Evolutionary conservation across 2,888 invertebrate species (phyloP).

Genomic region (Apocheima hispidaria): DNA sequence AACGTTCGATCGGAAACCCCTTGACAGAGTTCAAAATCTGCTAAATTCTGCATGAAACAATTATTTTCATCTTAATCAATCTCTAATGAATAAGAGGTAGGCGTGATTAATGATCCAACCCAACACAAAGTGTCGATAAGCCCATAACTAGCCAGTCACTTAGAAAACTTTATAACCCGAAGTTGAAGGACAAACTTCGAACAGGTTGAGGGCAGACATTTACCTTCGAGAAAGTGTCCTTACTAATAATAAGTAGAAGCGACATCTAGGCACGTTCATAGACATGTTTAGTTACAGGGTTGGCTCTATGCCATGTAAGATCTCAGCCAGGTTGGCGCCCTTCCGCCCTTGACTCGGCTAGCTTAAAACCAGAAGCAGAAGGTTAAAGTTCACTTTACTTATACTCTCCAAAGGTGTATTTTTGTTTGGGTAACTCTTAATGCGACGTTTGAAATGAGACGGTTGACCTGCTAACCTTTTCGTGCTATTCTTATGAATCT

Average conservation of each 20-base stretch:
- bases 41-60: background rate
- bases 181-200: slow-evolving; percentile 29
- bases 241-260: slow-evolving; percentile 30
- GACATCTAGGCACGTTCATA: slow-evolving; percentile 24
- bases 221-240: slow-evolving; percentile 28
- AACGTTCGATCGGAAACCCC: no score
- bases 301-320: slow-evolving; percentile 41
- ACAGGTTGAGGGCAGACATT: slow-evolving; percentile 45
- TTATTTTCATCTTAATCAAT: slow-evolving; percentile 23
- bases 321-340: slow-evolving; percentile 43
- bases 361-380: slow-evolving; percentile 32
- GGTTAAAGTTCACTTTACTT: slow-evolving; percentile 27
- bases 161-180: slow-evolving; percentile 27
- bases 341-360: slow-evolving; percentile 40
- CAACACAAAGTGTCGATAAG: slow-evolving; percentile 23
- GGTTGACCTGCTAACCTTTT: slow-evolving; percentile 30
- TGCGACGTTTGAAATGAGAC: slow-evolving; percentile 21
- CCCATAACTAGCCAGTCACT: slow-evolving; percentile 20
- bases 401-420: slow-evolving; percentile 5
- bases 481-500: slow-evolving; percentile 30
- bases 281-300: slow-evolving; percentile 28
- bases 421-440: slow-evolving; percentile 25
- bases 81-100: slow-evolving; percentile 16
- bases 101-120: slow-evolving; percentile 24
- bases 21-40: background rate